These are phyloP conservation scores for Neosilurus mollespiculum DNA, from an alignment of 2,797 vertebrate species.

Conservation along the genomic window DNA sequence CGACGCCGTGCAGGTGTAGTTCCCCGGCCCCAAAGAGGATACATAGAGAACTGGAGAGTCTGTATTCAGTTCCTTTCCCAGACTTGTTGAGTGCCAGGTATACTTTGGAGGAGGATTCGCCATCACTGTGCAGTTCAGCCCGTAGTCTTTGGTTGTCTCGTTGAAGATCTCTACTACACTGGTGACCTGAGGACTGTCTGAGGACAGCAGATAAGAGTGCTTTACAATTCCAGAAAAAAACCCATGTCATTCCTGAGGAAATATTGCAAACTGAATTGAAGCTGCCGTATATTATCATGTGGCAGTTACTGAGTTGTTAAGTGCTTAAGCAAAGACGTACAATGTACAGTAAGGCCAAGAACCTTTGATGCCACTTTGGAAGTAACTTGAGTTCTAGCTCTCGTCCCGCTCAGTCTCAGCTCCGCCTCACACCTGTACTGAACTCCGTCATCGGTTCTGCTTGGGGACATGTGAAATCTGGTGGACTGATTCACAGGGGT, in stretches of 20 bases:
- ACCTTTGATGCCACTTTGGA: constrained; percentile 43
- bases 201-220: constrained; percentile 4
- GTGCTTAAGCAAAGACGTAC: constrained; percentile 61
- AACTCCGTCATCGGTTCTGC: constrained; percentile 42
- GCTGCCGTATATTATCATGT: neutral
- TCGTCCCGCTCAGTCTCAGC: constrained; percentile 57
- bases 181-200: constrained; percentile 37
- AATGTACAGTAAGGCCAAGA: constrained; percentile 60
- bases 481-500: constrained; percentile 44
- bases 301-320: neutral
- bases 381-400: neutral
- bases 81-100: constrained; percentile 28
- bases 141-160: neutral
- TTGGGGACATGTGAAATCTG: constrained; percentile 45
- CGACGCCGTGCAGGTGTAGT: constrained; percentile 43
- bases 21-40: constrained; percentile 33
- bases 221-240: neutral
- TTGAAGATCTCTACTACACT: constrained; percentile 15
- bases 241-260: constrained; percentile 3
- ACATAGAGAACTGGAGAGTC: neutral
- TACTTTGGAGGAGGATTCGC: constrained; percentile 42
- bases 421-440: constrained; percentile 63
- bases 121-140: constrained; percentile 28
- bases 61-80: neutral
- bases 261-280: neutral